Base-by-base conservation (phyloP, 2,113 vertebrate genomes). In the Arizona elegans region DNA sequence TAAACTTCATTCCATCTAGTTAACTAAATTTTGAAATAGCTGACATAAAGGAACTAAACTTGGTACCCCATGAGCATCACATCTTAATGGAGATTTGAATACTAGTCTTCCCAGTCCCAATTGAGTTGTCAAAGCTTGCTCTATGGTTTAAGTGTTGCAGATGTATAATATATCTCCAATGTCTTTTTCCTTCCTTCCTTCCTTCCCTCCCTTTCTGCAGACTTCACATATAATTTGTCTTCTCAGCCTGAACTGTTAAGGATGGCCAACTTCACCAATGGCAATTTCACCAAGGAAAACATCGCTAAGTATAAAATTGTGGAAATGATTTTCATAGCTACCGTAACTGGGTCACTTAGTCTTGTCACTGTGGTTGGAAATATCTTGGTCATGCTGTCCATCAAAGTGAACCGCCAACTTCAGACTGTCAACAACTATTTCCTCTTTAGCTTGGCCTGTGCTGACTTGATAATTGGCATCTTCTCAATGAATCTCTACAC, bases 401-500 rank as follows among this genome's bases (percentile, higher is more conserved):
- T 99, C 97, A 99, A 99, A 97, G 99, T 99, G 43, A 99, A 99
- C 97, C 98, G 99, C 56, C 99, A 99, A 96, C 97, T 99, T 90
- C 99, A 99, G 96, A 99, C 99, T 0, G 98, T 99, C 96, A 99
- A 99, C 97, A 99, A 99, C 97, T 99, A 99, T 91, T 99, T 99
- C 95, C 97, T 99, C 50, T 99, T 99, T 97, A 99, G 99, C 93
- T 96, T 99, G 95, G 99, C 99, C 0, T 99, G 99, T 0, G 99
- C 99, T 0, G 99, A 99, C 91, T 97, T 99, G 95, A 99, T 99
- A 95, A 99, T 99, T 0, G 99, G 99, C 1, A 98, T 97, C 3
- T 99, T 99, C 97, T 99, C 99, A 96, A 99, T 99, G 99, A 99
- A 99, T 95, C 97, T 99, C 70, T 99, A 99, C 96, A 98, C 98